Evolutionary conservation across 1,140 invertebrate genomes (phyloP), one percentile per base, ranked within the genome.

Genomic region (Hermetia illucens): DNA sequence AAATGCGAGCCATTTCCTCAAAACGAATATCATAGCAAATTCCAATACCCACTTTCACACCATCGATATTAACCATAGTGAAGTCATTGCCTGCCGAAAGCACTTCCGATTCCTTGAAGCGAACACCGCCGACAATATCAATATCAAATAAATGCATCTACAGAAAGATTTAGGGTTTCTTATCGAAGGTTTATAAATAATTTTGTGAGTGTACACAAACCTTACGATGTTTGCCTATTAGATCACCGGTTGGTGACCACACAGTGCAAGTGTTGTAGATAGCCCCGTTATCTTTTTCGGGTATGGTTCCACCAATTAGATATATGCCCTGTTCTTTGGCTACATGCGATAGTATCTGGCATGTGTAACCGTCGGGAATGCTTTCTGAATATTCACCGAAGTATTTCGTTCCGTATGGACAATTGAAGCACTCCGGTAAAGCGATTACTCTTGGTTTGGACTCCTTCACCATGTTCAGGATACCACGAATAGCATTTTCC

Each of bases 21-120:
- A 96, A 97, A 27, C 91, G 64, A 13, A 96, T 73, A 61, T 97
- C 93, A 55, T 95, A 95, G 51, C 92, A 97, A 48, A 97, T 92
- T 2, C 87, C 90, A 38, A 95, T 52, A 1, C 92, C 92, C 44
- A 95, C 70, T 65, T 80, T 88, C 25, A 81, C 77, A 3, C 69
- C 72, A 36, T 75, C 67, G 9, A 79, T 73, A 16, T 83, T 64
- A 53, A 96, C 85, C 0, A 65, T 80, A 0, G 77, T 80, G 13
- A 93, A 65, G 1, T 71, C 55, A 51, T 83, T 69, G 3, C 92
- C 93, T 2, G 83, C 62, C 37, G 68, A 72, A 1, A 96, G 55
- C 1, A 77, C 76, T 44, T 91, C 82, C 1, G 90, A 94, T 58
- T 97, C 92, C 53, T 87, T 81, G 50, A 96, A 94, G n/a, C 74